Base-by-base conservation (phyloP, 2,797 vertebrate species). In the Sebastiscus albofasciatus region DNA sequence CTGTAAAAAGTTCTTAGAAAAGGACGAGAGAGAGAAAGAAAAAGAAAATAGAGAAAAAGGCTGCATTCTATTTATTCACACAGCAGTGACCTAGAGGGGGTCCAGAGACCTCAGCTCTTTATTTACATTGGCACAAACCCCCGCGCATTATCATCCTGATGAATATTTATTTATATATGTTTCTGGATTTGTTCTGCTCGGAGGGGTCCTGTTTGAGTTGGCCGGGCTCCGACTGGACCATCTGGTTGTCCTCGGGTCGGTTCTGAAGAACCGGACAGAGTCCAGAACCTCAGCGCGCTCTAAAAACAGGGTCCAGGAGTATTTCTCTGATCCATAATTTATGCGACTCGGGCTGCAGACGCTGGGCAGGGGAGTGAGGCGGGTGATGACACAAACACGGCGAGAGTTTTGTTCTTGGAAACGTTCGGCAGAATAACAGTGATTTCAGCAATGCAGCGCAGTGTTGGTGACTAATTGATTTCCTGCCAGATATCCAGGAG, bases 81-180 rank as follows among this genome's bases (percentile, higher is more conserved):
- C 39, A 65, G 67, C 75, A 49, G 73, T 82, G 82, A 84, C 85
- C 75, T 33, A 9, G 36, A 55, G 80, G 64, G 75, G 82, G 75
- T 78, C 73, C 75, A n/a, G 36, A 64, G 88, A 88, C 81, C 66
- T 58, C 61, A 67, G 69, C 62, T 74, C 83, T 83, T 61, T 92
- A 84, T 94, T 93, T 92, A 79, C 56, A 64, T 67, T 92, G 92
- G 92, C 90, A 36, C 56, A 5, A 46, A 22, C 31, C 39, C 22
- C 36, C 36, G 31, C 68, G 22, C 79, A 90, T 91, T 90, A 92
- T 91, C 80, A 87, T 88, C 39, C 79, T 85, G 87, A 89, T 92
- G 86, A 89, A 90, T 92, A 91, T 91, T 89, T 90, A 92, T 94
- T 87, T 88, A 82, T 91, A 85, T 91, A 85, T 73, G 87, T 90